Conservation (phyloP, 2,797 vertebrate species). For the Aplochiton taeniatus region DNA sequence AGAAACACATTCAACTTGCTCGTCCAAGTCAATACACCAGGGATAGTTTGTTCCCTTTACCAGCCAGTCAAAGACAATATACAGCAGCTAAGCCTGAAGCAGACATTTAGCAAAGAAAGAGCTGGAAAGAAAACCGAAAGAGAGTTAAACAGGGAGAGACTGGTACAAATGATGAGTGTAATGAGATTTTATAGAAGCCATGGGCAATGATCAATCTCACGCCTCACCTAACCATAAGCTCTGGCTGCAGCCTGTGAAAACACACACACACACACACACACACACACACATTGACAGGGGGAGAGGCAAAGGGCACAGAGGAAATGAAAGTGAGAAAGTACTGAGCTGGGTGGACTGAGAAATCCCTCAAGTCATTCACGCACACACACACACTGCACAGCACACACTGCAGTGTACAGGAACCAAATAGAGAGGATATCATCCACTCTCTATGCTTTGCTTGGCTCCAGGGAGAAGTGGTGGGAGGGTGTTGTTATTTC, state of each 20-base stretch:
- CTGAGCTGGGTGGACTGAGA: slow-evolving; percentile 50
- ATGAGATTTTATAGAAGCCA: slow-evolving; percentile 83
- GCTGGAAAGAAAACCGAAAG: neutral
- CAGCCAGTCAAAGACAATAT: neutral
- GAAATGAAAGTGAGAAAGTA: slow-evolving; percentile 66
- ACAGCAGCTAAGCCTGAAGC: neutral
- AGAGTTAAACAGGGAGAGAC: slow-evolving; percentile 30
- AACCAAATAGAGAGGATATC: neutral
- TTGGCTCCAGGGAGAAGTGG: too few relatives aligned
- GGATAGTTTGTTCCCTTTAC: slow-evolving; percentile 31
- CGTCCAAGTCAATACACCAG: slow-evolving; percentile 39
- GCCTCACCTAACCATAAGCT: slow-evolving; percentile 52
- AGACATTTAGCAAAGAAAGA: slow-evolving; percentile 19
- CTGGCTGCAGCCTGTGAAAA: slow-evolving; percentile 26
- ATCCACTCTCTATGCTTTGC: too few relatives aligned
- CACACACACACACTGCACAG: slow-evolving; percentile 35
- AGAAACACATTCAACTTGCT: slow-evolving; percentile 39
- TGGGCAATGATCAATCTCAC: slow-evolving; percentile 76
- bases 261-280: slow-evolving; percentile 25
- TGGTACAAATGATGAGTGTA: slow-evolving; percentile 78
- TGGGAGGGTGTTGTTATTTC: slow-evolving; percentile 1
- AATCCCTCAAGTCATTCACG: slow-evolving; percentile 53
- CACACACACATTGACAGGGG: slow-evolving; percentile 10
- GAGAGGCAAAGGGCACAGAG: slow-evolving; percentile 51
- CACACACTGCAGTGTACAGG: too few relatives aligned